phyloP scores from a whole-genome alignment of 2,113 vertebrate genomes.

The Ptyas mucosa region DNA sequence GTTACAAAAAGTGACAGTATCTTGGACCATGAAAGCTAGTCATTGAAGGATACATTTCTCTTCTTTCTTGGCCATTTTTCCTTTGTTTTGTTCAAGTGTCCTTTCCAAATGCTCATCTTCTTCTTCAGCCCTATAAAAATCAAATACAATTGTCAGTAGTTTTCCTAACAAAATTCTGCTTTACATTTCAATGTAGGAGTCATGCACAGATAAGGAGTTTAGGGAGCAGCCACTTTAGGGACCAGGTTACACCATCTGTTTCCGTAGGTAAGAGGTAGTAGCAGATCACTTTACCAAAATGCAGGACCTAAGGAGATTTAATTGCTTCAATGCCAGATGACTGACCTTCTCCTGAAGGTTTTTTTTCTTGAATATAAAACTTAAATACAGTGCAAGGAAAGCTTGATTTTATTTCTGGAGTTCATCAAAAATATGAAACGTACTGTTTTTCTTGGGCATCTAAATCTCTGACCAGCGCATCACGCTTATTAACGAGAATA shows the following conservation, averaged over 20 bases:
- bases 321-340: background rate
- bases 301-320: background rate
- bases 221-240: background rate
- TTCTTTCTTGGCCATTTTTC: slow-evolving; percentile 98
- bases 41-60: slow-evolving; percentile 96
- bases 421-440: slow-evolving; percentile 52
- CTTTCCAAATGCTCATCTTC: slow-evolving; percentile 98
- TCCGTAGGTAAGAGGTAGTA: too few species aligned
- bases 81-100: slow-evolving; percentile 98
- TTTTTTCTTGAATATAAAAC: background rate
- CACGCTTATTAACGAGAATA: slow-evolving; percentile 93
- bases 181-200: background rate
- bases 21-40: slow-evolving; percentile 49
- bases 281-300: background rate
- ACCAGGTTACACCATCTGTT: too few species aligned
- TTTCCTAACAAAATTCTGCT: background rate
- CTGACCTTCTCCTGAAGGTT: background rate
- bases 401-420: background rate
- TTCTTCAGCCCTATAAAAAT: slow-evolving; percentile 85
- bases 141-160: slow-evolving; percentile 1
- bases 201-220: background rate
- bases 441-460: slow-evolving; percentile 95
- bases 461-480: slow-evolving; percentile 91
- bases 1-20: slow-evolving; percentile 13
- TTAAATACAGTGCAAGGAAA: background rate